Percentiles rank a stretch among this genome's conserved stretches.
These are phyloP conservation scores for Suncus etruscus DNA, from an alignment of 2,113 vertebrate species.

Conservation along the genomic window DNA sequence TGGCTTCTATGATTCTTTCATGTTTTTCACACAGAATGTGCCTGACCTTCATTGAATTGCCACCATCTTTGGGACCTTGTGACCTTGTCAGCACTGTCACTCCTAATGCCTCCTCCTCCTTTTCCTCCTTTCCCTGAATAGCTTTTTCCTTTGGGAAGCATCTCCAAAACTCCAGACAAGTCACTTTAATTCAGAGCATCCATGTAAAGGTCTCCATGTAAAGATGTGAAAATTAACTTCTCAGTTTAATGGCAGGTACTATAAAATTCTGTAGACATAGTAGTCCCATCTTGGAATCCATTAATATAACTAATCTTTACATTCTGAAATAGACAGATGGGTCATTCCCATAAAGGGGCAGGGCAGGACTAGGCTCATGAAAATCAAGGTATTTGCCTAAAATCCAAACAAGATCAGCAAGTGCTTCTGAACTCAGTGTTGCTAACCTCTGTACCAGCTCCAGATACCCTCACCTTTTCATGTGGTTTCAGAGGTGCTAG, in stretches of 20 bases:
- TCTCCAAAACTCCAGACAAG: too few species aligned
- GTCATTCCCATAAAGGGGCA: background rate
- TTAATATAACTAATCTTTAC: background rate
- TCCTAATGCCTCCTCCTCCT: too few species aligned
- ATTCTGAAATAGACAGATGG: background rate
- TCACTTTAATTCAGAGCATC: background rate
- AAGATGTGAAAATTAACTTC: constrained; percentile 16
- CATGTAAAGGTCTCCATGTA: background rate
- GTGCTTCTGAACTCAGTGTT: constrained; percentile 1
- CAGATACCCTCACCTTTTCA: background rate
- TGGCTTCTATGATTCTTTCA: too few species aligned
- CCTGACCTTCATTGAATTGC: too few species aligned
- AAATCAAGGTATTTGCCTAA: background rate
- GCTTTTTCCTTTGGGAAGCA: too few species aligned
- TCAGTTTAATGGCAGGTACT: background rate
- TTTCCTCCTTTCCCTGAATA: too few species aligned
- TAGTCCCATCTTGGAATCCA: background rate
- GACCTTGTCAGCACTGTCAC: too few species aligned
- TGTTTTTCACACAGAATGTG: too few species aligned
- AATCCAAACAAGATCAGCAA: background rate
- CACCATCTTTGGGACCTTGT: too few species aligned
- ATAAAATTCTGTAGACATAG: background rate
- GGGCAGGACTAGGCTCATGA: background rate
- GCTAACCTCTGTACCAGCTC: background rate
- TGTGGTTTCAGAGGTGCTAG: background rate